A percentile compares a stretch with the other conserved stretches of the same genome.
These are phyloP conservation scores for Leucosticte australis DNA, from an alignment of 2,113 vertebrate genomes.

Conservation along the genomic window DNA sequence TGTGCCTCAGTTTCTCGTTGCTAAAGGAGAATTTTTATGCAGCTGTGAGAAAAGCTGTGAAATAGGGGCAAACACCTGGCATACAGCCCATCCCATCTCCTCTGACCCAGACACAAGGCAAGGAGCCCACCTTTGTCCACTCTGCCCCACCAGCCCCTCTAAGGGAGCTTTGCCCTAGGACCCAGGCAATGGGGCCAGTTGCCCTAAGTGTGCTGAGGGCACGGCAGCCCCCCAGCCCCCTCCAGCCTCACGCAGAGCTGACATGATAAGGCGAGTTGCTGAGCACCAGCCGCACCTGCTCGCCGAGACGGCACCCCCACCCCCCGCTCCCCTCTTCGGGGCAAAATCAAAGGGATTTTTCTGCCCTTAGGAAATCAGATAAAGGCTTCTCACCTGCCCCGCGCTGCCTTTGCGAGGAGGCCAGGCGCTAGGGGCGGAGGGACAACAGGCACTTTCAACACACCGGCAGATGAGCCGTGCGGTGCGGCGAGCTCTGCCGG, in stretches of 20 bases:
- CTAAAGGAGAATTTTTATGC: background rate
- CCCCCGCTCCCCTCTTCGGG: slow-evolving; percentile 18
- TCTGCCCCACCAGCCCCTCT: background rate
- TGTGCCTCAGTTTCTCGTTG: background rate
- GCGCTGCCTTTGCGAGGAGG: slow-evolving; percentile 6
- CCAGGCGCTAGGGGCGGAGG: background rate
- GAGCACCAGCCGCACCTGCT: slow-evolving; percentile 60
- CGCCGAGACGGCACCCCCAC: background rate
- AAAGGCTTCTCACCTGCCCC: slow-evolving; percentile 67
- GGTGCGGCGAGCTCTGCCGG: background rate
- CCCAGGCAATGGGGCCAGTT: background rate
- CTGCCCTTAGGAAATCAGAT: slow-evolving; percentile 70
- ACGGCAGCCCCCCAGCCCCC: rapidly evolving
- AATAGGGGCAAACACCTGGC: background rate
- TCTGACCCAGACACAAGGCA: background rate
- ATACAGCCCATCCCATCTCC: background rate
- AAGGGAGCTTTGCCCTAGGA: rapidly evolving
- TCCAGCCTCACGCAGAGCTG: background rate
- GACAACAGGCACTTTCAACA: slow-evolving; percentile 64
- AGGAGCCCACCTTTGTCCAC: background rate
- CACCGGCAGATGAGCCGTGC: background rate
- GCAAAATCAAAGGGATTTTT: slow-evolving; percentile 72
- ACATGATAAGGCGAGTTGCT: slow-evolving; percentile 24
- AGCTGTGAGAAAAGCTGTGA: background rate
- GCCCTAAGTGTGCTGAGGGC: background rate